Evolutionary conservation across 2,888 invertebrate species (phyloP).

Genomic region (Plebejus melissa): DNA sequence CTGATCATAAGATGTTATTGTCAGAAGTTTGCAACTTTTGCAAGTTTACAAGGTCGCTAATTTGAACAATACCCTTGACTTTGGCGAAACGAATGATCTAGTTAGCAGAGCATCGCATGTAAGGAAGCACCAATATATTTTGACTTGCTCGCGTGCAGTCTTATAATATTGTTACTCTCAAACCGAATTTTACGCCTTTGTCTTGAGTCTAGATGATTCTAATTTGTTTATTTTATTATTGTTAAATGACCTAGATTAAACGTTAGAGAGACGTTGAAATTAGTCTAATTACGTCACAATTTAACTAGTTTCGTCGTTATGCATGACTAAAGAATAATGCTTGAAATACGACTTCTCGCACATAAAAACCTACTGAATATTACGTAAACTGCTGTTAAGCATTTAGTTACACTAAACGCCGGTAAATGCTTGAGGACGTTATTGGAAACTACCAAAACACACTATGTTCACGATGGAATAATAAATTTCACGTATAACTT

Average conservation of each 20-base stretch:
- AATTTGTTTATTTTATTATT: background rate
- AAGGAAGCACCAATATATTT: background rate
- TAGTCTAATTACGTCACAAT: background rate
- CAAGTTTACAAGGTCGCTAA: background rate
- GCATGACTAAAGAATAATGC: slow-evolving; percentile 3
- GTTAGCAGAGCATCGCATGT: background rate
- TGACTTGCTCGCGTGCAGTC: background rate
- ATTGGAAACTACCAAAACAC: background rate
- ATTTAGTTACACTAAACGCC: background rate
- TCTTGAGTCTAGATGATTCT: background rate
- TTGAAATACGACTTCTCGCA: background rate
- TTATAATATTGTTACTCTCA: background rate
- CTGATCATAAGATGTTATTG: background rate
- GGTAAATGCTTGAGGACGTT: background rate
- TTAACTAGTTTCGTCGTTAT: slow-evolving; percentile 3
- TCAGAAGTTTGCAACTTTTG: background rate
- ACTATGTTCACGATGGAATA: too few species aligned
- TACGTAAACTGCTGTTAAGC: background rate
- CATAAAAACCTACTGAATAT: background rate
- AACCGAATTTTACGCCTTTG: background rate
- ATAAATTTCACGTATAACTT: too few species aligned
- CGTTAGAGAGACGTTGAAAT: background rate
- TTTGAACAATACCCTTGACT: background rate
- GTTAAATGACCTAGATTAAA: background rate
- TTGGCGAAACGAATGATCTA: background rate